Evolutionary conservation across 2,113 vertebrate genomes (phyloP), one percentile per base, ranked within the genome.

Genomic region (Pao palembangensis): DNA sequence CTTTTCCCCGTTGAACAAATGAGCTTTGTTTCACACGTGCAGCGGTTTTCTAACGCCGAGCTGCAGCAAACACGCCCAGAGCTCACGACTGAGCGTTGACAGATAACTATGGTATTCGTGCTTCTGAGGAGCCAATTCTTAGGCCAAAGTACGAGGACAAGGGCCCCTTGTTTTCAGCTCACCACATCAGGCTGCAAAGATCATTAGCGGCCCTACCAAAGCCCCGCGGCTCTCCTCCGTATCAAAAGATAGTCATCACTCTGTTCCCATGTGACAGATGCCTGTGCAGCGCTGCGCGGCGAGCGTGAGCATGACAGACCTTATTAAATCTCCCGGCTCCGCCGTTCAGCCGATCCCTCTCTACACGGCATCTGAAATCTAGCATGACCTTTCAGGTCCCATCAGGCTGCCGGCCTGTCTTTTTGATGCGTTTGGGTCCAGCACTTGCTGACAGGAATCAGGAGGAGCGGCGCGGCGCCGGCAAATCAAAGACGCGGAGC

Each of bases 341-440:
- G 43, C 61, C 71, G 58, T 64, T 73, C 66, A 64, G 47, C 54
- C 43, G 8, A 64, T 75, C 62, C 61, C 68, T 48, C 71, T 76
- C 72, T 62, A 76, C 70, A 65, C 71, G 64, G 73, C 72, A 75
- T 80, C 71, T 78, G 76, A 86, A 87, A 85, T 83, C 69, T 78
- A 81, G 71, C 84, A 52, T 86, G 84, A 88, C 85, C 85, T 84
- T 76, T 85, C 41, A 53, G 75, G 71, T 85, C 75, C 69, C 80
- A 58, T 83, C 75, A 71, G 71, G 66, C 73, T 63, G 69, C 70
- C 62, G 44, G 64, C 69, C 80, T 82, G 79, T 85, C 84, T 68
- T 79, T 69, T 64, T 71, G 75, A 83, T 67, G 76, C 67, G 77
- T 86, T 80, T 75, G 63, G 73, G 77, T 84, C 73, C 79, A 34